Evolutionary conservation across 2,888 invertebrate genomes (phyloP), one percentile per base, ranked within the genome.

Genomic region (Galeruca laticollis): DNA sequence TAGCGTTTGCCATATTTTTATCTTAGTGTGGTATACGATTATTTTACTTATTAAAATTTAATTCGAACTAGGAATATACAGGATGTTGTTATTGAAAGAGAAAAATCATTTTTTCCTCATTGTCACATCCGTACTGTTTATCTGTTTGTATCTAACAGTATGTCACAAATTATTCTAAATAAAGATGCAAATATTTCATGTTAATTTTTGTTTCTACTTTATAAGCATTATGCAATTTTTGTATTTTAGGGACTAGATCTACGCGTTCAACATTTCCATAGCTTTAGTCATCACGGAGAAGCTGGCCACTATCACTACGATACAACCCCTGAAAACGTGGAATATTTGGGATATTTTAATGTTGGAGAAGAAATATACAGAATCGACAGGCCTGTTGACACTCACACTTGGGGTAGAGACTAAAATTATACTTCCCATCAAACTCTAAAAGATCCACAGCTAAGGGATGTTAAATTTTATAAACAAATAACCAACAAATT

Each of bases 251-350:
- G 91, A 26, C 86, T 96, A 83, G 96, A 97, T 87, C 89, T 99
- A 74, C 90, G 98, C 78, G 90, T 96, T 74, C 98, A 98, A 86
- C 99, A 99, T 87, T 98, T 98, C 85, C 99, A 99, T 86, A 96
- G 96, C 82, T 95, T 94, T 85, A 92, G 94, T 76, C 86, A 89
- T 81, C 92, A 92, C 83, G 93, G 92, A 69, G 92, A 93, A 87
- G 96, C 94, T 76, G 98, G 98, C 0, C 99, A 99, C 88, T 99
- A 99, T 87, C 99, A 99, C 87, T 92, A 92, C 84, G 99, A 99
- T 87, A 94, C 93, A 9, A 95, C 96, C 35, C 98, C 99, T 0
- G 92, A 91, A 9, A 88, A 84, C n/a, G 96, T 90, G 10, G 93
- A 94, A 82, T 98, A 99, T 87, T 89, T 94, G 81, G 98, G 94